A percentile compares a stretch with the other conserved stretches of the same genome.
These are phyloP conservation scores for Tinea trinotella DNA, from an alignment of 2,888 invertebrate species.

Conservation along the genomic window DNA sequence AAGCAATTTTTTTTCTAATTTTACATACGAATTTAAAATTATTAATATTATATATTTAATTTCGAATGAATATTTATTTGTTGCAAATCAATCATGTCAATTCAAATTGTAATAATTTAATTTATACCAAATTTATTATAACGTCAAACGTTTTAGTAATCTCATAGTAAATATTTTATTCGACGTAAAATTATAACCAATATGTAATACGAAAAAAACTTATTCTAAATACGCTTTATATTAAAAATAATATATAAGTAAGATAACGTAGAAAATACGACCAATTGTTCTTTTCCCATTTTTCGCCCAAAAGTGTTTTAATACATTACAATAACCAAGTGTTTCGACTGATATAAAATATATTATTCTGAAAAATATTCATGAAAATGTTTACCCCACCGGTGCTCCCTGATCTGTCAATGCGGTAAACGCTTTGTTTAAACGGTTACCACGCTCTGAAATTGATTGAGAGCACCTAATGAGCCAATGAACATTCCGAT, in stretches of 20 bases:
- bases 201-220: background rate
- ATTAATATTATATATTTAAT: background rate
- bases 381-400: too few species aligned
- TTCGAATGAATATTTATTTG: background rate
- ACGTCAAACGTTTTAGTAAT: background rate
- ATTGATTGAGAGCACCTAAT: too few species aligned
- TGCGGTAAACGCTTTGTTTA: too few species aligned
- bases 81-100: background rate
- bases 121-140: background rate
- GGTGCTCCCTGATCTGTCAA: too few species aligned
- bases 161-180: background rate
- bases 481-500: too few species aligned
- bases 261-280: constrained; percentile 5
- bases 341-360: too few species aligned
- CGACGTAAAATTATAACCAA: background rate
- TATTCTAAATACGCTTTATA: constrained; percentile 16
- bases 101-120: background rate
- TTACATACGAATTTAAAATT: background rate
- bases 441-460: too few species aligned
- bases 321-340: background rate
- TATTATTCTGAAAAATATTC: too few species aligned
- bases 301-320: background rate
- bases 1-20: background rate
- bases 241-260: constrained; percentile 8
- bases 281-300: background rate